Percentiles rank a stretch among this genome's conserved stretches.
Conservation (phyloP, 64 coral and sea anemone genomes). For the Porites australiensis region DNA sequence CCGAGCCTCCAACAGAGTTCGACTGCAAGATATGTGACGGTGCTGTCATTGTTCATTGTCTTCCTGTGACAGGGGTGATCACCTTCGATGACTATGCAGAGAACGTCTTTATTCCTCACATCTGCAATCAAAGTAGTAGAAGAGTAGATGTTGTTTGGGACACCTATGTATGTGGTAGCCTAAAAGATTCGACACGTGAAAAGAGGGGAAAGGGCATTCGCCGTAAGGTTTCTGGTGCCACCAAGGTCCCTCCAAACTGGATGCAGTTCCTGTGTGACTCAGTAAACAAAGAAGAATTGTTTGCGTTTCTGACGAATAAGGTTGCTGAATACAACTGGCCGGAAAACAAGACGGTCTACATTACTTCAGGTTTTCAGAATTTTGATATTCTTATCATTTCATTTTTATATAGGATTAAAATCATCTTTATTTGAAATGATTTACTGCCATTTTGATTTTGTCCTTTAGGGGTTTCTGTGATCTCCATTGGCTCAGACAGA, state of each 20-base stretch:
- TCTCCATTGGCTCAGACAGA: too few relatives aligned
- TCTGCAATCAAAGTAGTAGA: conserved; percentile 20
- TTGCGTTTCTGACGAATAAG: conserved; percentile 36
- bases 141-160: conserved; percentile 59
- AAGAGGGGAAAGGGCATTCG: conserved; percentile 61
- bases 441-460: too few relatives aligned
- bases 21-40: conserved; percentile 59
- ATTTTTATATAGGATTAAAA: too few relatives aligned
- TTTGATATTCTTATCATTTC: too few relatives aligned
- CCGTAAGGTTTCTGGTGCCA: conserved; percentile 24
- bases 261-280: conserved; percentile 70
- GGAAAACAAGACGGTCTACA: neutral
- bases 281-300: conserved; percentile 63
- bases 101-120: conserved; percentile 61
- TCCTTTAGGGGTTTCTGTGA: too few relatives aligned
- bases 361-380: conserved; percentile 21
- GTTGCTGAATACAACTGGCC: neutral
- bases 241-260: conserved; percentile 51
- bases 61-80: conserved; percentile 10
- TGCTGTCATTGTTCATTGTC: conserved; percentile 68
- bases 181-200: conserved; percentile 53
- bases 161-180: conserved; percentile 43
- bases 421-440: too few relatives aligned
- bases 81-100: conserved; percentile 69
- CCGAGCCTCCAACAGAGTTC: neutral